These are phyloP conservation scores for Sarcoramphus papa DNA, from an alignment of 2,797 vertebrate genomes.

Conservation along the genomic window DNA sequence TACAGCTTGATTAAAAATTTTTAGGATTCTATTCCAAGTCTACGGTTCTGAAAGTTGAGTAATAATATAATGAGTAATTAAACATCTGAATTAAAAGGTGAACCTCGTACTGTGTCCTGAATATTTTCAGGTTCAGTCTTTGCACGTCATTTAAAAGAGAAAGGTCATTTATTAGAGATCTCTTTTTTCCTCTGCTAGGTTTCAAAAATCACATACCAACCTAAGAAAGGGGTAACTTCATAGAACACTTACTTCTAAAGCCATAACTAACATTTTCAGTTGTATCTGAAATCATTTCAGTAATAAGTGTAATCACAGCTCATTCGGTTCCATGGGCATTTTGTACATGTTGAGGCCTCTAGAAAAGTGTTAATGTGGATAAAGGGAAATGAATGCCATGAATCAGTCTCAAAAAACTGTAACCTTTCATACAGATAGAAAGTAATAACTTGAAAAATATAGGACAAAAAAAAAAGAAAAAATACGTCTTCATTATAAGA, in stretches of 20 bases:
- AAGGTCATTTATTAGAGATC: not conserved
- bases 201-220: not conserved
- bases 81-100: conserved; percentile 11
- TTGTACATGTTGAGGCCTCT: not conserved
- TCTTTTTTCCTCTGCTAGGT: not conserved
- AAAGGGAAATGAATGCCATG: not conserved
- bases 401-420: not conserved
- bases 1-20: not conserved
- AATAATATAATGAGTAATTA: conserved; percentile 17
- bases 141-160: not conserved
- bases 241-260: not conserved
- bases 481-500: not conserved
- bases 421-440: not conserved
- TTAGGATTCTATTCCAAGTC: not conserved
- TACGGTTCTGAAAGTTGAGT: not conserved
- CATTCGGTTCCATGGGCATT: not conserved
- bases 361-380: not conserved
- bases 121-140: not conserved
- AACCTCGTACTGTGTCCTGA: not conserved
- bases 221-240: not conserved
- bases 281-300: not conserved
- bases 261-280: not conserved
- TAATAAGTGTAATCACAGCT: not conserved
- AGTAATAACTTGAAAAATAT: not conserved
- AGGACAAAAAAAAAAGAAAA: not conserved